A percentile compares a stretch with the other conserved stretches of the same genome.
These are phyloP conservation scores for Drosophila ercepeae DNA, from an alignment of 1,140 invertebrate genomes.

Conservation along the genomic window DNA sequence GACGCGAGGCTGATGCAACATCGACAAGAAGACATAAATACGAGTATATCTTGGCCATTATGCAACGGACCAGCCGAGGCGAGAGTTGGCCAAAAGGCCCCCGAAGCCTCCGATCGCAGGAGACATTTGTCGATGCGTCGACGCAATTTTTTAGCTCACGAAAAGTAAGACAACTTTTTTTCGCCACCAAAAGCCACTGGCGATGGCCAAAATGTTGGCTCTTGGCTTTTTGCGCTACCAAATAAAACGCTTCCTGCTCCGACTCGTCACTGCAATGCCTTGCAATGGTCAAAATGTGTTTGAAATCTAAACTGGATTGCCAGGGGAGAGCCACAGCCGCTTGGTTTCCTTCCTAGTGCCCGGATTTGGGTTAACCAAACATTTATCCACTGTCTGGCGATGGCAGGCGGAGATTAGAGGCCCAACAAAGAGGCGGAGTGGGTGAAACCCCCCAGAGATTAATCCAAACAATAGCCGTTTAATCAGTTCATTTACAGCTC, in stretches of 20 bases:
- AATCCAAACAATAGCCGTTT: constrained; percentile 18
- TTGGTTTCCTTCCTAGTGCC: constrained; percentile 68
- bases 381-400: constrained; percentile 44
- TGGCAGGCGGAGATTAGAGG: not conserved
- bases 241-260: constrained; percentile 71
- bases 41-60: constrained; percentile 38
- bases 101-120: not conserved
- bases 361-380: constrained; percentile 73
- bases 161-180: constrained; percentile 68
- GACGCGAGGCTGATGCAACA: constrained; percentile 32
- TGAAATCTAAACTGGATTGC: constrained; percentile 76
- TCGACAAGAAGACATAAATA: constrained; percentile 45
- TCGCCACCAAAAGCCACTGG: not conserved
- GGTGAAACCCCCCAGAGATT: constrained; percentile 10
- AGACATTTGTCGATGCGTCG: constrained; percentile 64
- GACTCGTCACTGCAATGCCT: constrained; percentile 5
- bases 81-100: constrained; percentile 9
- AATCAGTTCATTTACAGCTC: constrained; percentile 18
- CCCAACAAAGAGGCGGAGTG: not conserved
- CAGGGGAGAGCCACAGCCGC: constrained; percentile 27
- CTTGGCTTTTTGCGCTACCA: constrained; percentile 28
- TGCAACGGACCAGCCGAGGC: constrained; percentile 41
- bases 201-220: constrained; percentile 46
- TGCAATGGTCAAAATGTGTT: constrained; percentile 55
- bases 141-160: constrained; percentile 56